Evolutionary conservation across 2,888 invertebrate species (phyloP), one percentile per base, ranked within the genome.

Genomic region (Tinea semifulvella): DNA sequence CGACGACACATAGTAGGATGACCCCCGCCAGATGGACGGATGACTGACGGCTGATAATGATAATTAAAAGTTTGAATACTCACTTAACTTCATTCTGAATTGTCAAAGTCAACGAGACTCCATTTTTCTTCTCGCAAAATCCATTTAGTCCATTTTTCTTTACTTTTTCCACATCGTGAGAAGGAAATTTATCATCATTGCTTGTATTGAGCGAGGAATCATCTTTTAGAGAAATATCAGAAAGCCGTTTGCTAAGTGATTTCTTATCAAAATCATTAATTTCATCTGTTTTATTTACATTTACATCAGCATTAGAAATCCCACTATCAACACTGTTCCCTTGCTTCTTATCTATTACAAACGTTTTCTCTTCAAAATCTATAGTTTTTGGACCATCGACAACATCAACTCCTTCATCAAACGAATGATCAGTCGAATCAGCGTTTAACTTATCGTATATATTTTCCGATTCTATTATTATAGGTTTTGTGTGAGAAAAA

Each of bases 301-400:
- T 13, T 22, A 10, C 22, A 40, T 22, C 20, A 40, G 16, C 45
- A 43, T 53, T 68, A 0, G 76, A 74, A 51, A 80, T 76, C 3
- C 79, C 79, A 43, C 79, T 80, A 47, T 80, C 79, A 0, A 79
- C 72, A 0, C 77, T 77, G 46, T 76, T 77, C 0, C 66, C 72
- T 46, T 79, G 71, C 20, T 58, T 43, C 57, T 73, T 77, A 50
- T 74, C 74, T 40, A 63, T 60, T 16, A 22, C 52, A 4, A 57
- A 58, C 17, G 22, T 31, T 18, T 55, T 61, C 5, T 47, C 47
- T 22, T 61, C 57, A n/a, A 53, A 58, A 8, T 66, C 63, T 0
- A 53, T 47, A 4, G 49, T 50, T 11, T 57, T 63, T 0, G 61
- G 45, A 1, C 76, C 74, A 40, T 80, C 80, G 0, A 77, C 69